A percentile compares a stretch with the other conserved stretches of the same genome.
Conservation (phyloP, 2,797 vertebrate genomes). For the Melanotaenia maccullochi region DNA sequence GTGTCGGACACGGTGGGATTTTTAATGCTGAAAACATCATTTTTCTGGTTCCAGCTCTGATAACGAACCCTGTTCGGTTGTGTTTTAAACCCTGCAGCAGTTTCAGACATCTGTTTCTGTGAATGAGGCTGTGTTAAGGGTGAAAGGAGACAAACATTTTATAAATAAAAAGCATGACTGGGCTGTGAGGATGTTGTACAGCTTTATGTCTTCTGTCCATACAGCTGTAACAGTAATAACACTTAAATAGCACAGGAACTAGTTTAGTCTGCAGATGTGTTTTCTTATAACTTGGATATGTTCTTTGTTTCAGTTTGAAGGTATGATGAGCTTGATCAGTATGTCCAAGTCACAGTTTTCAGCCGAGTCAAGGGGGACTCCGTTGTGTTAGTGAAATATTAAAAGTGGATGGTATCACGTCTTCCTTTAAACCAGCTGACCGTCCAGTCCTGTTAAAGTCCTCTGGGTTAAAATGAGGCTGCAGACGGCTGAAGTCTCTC, state of each 20-base stretch:
- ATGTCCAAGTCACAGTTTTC: background rate
- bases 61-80: conserved; percentile 8
- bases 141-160: conserved; percentile 2
- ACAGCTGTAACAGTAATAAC: too few species aligned
- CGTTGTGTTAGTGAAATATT: too few species aligned
- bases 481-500: too few species aligned
- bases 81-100: conserved; percentile 16
- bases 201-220: background rate
- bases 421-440: too few species aligned
- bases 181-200: conserved; percentile 1
- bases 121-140: conserved; percentile 16
- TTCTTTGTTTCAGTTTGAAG: background rate
- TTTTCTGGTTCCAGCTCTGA: conserved; percentile 15
- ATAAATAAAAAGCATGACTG: conserved; percentile 9
- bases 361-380: background rate
- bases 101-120: conserved; percentile 1
- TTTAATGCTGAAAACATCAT: conserved; percentile 12
- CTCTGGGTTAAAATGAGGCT: too few species aligned
- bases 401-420: too few species aligned
- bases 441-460: too few species aligned
- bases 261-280: background rate
- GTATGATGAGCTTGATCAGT: background rate
- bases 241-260: background rate
- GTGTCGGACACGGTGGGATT: conserved; percentile 12
- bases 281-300: background rate